Evolutionary conservation across 2,797 vertebrate genomes (phyloP).

Genomic region (Philypnodon macrostomus): DNA sequence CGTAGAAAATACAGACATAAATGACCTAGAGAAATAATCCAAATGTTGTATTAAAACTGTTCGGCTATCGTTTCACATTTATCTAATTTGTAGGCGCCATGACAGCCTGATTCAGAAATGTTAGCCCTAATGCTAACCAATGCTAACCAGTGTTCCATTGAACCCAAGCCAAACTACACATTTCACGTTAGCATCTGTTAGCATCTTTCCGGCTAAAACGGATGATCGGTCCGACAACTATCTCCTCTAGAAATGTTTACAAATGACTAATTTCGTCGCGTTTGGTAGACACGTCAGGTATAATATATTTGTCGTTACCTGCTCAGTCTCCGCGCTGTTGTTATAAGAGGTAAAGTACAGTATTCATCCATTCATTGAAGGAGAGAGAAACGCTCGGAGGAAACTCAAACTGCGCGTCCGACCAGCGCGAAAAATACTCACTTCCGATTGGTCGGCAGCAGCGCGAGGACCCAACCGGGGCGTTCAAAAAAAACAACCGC

Average conservation of each 20-base stretch:
- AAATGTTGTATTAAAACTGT: neutral
- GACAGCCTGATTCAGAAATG: conserved; percentile 61
- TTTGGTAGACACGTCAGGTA: conserved; percentile 22
- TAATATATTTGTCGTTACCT: conserved; percentile 45
- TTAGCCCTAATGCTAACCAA: conserved; percentile 48
- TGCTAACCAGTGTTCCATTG: conserved; percentile 40
- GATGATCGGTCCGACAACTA: conserved; percentile 48
- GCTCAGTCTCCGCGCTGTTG: conserved; percentile 35
- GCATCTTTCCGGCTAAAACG: conserved; percentile 59
- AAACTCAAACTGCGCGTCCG: conserved; percentile 80
- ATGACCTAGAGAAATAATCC: neutral
- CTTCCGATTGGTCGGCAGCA: conserved; percentile 86
- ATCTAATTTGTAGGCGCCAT: conserved; percentile 53
- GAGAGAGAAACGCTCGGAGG: conserved; percentile 74
- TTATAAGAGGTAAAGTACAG: conserved; percentile 63
- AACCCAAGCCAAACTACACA: conserved; percentile 23
- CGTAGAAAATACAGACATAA: neutral
- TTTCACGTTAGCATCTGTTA: conserved; percentile 47
- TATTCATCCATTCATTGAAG: conserved; percentile 73
- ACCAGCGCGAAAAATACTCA: conserved; percentile 96
- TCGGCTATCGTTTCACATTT: conserved; percentile 14
- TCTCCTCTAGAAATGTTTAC: conserved; percentile 21
- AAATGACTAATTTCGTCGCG: neutral
- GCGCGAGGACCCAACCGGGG: conserved; percentile 80
- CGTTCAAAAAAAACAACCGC: conserved; percentile 83